Conservation (phyloP, 2,888 invertebrate genomes). For the Amorpha juglandis region DNA sequence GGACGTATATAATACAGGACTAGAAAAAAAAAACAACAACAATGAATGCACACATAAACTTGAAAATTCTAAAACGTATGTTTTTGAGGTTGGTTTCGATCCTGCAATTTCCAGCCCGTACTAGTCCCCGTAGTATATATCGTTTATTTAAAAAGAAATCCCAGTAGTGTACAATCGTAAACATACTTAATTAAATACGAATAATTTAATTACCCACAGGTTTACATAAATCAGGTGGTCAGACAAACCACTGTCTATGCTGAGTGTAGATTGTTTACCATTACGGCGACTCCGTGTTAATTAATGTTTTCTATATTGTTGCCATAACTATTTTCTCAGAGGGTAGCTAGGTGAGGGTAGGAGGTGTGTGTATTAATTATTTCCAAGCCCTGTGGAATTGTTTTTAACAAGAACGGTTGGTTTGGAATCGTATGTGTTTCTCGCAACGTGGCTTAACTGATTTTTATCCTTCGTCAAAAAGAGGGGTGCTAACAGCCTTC, state of each 20-base stretch:
- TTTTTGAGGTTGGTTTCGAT: no score
- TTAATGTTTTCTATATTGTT: constrained; percentile 15
- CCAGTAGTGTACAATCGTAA: background rate
- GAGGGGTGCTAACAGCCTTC: no score
- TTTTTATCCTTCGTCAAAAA: no score
- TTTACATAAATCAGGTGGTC: background rate
- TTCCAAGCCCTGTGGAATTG: constrained; percentile 2
- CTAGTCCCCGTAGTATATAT: no score
- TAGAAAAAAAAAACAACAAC: no score
- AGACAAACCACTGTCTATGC: background rate
- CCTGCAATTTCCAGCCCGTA: no score
- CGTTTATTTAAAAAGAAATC: no score
- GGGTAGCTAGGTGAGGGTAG: background rate
- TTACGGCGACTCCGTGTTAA: background rate
- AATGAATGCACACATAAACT: no score
- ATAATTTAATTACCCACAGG: background rate
- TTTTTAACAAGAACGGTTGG: background rate
- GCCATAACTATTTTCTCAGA: background rate
- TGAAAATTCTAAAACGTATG: no score
- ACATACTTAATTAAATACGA: constrained; percentile 1
- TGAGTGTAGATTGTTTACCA: background rate
- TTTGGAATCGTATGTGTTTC: no score
- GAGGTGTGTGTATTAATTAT: background rate
- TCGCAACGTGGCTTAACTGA: no score
- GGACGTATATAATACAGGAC: no score